Percentiles rank a stretch among this genome's conserved stretches.
phyloP scores from a whole-genome alignment of 2,113 vertebrate species.

The Spilogale gracilis region DNA sequence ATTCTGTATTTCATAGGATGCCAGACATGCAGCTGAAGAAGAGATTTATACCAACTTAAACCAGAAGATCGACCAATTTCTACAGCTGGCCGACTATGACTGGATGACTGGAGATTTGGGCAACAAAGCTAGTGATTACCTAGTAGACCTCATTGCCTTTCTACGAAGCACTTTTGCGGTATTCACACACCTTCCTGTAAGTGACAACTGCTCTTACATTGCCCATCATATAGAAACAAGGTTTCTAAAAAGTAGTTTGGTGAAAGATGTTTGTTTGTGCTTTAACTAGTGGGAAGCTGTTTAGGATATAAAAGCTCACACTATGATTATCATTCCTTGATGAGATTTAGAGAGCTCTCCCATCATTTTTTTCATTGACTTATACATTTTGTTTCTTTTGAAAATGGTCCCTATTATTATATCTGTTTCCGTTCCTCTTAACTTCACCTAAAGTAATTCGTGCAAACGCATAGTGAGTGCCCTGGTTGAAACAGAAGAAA shows the following conservation, averaged over 20 bases:
- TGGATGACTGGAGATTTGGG: conserved; percentile 92
- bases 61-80: conserved; percentile 98
- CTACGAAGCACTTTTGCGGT: conserved; percentile 97
- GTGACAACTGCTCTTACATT: conserved; percentile 66
- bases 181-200: conserved; percentile 98
- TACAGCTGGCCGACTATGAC: conserved; percentile 98
- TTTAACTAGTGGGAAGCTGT: neutral
- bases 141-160: conserved; percentile 96
- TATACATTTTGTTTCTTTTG: conserved; percentile 47
- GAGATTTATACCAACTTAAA: conserved; percentile 99
- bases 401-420: neutral
- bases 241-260: neutral
- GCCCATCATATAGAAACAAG: neutral
- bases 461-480: neutral
- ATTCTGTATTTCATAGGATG: conserved; percentile 90
- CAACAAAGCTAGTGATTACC: conserved; percentile 93
- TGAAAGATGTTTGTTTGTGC: neutral
- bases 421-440: neutral
- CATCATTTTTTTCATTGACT: conserved; percentile 41
- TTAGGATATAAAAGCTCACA: neutral
- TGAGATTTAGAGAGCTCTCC: neutral
- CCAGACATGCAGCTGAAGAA: conserved; percentile 97
- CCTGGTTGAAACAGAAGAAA: conserved; percentile 37
- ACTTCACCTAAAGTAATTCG: neutral
- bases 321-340: neutral